Base-by-base conservation (phyloP, 2,888 invertebrate species). In the Cepaea hortensis region DNA sequence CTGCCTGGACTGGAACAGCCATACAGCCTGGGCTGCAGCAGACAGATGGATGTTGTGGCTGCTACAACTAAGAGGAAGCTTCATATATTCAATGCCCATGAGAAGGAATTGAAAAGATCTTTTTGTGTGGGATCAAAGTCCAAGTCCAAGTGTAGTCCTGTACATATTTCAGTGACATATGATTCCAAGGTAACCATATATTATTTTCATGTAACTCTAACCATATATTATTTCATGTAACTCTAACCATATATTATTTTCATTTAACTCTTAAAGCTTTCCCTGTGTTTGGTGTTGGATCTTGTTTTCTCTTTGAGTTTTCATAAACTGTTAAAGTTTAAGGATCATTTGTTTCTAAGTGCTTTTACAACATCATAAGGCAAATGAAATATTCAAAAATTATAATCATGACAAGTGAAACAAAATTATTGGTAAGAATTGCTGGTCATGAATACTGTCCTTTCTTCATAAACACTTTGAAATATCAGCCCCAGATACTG, bases 21-120 rank as follows among this genome's bases (percentile, higher is more conserved):
- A 20, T 92, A 89, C 84, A 87, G 90, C 55, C 88, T 94, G 48
- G 90, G 91, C 11, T 90, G 91, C 62, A 93, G 93, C 84, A 87
- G 85, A 6, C 85, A 90, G 61, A 91, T 90, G 80, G 92, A 92
- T 83, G 88, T 93, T n/a, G 89, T 91, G 18, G 90, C 93, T 2
- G 91, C 91, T 15, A 93, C 92, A 2, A 89, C 88, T 2, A 65
- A 81, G 3, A 88, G 91, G 55, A 90, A 89, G 3, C 85, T 93
- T 7, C 92, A 93, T 80, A 87, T 93, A 4, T 92, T 92, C 87
- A 86, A 90, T 18, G 86, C 90, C n/a, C 88, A 87, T 18, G 92
- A 87, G 11, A 65, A 70, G 46, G 68, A 68, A 62, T 46, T 81
- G 48, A 68, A 65, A 50, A 55, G n/a, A n/a, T 79, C 80, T n/a